These are phyloP conservation scores for Anadara kagoshimensis DNA, from an alignment of 1,140 invertebrate species.

Conservation along the genomic window DNA sequence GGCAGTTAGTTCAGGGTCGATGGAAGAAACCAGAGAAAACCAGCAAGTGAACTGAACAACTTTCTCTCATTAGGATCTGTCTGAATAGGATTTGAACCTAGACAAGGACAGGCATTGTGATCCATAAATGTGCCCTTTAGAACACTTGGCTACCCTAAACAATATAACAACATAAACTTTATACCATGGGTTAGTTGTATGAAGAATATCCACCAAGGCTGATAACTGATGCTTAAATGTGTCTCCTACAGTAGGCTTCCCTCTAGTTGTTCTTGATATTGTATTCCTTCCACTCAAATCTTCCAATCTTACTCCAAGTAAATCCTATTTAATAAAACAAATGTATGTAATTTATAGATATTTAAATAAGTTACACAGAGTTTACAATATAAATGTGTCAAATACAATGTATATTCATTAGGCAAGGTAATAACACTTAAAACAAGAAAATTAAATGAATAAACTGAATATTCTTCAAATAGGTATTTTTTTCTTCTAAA, in stretches of 20 bases:
- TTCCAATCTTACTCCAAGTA: conserved; percentile 76
- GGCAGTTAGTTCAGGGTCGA: too few relatives aligned
- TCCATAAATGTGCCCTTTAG: too few relatives aligned
- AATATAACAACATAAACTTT: conserved; percentile 19
- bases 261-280: conserved; percentile 89
- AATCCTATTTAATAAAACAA: conserved; percentile 73
- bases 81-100: too few relatives aligned
- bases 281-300: conserved; percentile 76
- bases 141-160: too few relatives aligned
- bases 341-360: neutral
- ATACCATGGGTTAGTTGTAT: conserved; percentile 94
- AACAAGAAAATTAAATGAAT: too few relatives aligned
- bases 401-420: neutral
- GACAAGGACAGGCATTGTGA: too few relatives aligned
- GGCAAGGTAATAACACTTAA: too few relatives aligned
- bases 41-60: too few relatives aligned
- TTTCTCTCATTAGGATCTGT: too few relatives aligned
- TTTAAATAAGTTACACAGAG: neutral
- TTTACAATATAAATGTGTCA: neutral
- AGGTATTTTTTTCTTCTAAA: too few relatives aligned
- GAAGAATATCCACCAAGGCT: conserved; percentile 91
- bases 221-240: conserved; percentile 93
- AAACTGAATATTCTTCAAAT: too few relatives aligned
- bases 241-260: conserved; percentile 94
- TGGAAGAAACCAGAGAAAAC: too few relatives aligned